phyloP scores from a whole-genome alignment of 2,797 vertebrate genomes.

The Helicolenus hilgendorfi region DNA sequence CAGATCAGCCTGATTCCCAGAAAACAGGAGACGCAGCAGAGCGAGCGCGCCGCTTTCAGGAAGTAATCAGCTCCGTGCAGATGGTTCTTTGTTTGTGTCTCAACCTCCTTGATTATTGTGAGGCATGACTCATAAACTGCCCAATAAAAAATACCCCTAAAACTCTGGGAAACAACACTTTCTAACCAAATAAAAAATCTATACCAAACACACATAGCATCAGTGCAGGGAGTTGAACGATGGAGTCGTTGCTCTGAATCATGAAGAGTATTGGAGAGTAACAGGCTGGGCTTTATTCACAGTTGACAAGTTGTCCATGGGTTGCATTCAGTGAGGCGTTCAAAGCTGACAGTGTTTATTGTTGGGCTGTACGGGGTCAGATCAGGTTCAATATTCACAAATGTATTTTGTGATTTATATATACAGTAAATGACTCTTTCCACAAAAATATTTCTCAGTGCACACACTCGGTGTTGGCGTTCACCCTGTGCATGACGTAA shows the following conservation, averaged over 20 bases:
- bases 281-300: background rate
- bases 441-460: too few species aligned
- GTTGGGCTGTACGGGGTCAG: too few species aligned
- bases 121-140: conserved; percentile 44
- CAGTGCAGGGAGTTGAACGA: background rate
- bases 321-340: background rate
- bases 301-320: background rate
- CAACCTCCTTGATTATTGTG: conserved; percentile 56
- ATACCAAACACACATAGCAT: background rate
- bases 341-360: background rate
- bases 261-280: background rate
- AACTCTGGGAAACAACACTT: conserved; percentile 42
- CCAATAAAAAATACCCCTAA: conserved; percentile 53
- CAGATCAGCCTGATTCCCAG: conserved; percentile 3
- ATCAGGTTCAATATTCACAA: too few species aligned
- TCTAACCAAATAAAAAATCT: conserved; percentile 8
- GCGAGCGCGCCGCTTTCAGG: conserved; percentile 33
- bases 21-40: conserved; percentile 26
- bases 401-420: too few species aligned
- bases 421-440: too few species aligned
- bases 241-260: background rate
- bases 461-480: too few species aligned
- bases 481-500: too few species aligned
- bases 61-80: conserved; percentile 66
- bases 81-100: conserved; percentile 71